Conservation (phyloP, 2,797 vertebrate species). For the Peromyscus aztecus region DNA sequence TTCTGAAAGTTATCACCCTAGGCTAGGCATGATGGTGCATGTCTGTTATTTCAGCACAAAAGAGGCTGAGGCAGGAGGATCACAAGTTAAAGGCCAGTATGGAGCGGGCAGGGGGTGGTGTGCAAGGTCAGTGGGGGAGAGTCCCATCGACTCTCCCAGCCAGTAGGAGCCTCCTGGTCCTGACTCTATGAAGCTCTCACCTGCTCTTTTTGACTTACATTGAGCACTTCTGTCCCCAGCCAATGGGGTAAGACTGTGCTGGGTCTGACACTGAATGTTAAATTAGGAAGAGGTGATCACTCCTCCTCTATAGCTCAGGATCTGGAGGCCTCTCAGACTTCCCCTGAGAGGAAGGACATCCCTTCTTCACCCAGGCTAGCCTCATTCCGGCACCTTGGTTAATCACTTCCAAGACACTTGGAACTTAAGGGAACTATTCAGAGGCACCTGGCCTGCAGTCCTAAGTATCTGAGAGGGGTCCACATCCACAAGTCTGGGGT, state of each 20-base stretch:
- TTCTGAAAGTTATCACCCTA: background rate
- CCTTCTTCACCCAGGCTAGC: background rate
- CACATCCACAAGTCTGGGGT: background rate
- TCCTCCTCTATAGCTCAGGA: background rate
- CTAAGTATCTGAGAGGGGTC: background rate
- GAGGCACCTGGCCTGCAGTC: background rate
- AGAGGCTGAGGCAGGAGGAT: background rate
- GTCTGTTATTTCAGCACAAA: background rate
- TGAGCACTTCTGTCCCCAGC: background rate
- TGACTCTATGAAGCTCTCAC: background rate
- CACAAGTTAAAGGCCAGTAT: background rate
- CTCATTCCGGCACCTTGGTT: background rate
- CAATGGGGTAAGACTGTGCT: background rate
- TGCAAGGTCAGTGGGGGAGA: background rate
- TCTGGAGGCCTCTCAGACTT: background rate
- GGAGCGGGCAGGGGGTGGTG: background rate
- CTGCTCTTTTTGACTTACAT: background rate
- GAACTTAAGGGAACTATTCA: background rate
- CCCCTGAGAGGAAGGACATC: slow-evolving; percentile 16
- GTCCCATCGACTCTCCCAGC: background rate
- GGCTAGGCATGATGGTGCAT: background rate
- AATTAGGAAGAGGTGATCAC: background rate
- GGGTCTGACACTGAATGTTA: background rate
- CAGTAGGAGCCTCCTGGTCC: background rate
- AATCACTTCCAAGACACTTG: slow-evolving; percentile 24